Conservation (phyloP, 2,888 invertebrate species). For the Bimastos eiseni region DNA sequence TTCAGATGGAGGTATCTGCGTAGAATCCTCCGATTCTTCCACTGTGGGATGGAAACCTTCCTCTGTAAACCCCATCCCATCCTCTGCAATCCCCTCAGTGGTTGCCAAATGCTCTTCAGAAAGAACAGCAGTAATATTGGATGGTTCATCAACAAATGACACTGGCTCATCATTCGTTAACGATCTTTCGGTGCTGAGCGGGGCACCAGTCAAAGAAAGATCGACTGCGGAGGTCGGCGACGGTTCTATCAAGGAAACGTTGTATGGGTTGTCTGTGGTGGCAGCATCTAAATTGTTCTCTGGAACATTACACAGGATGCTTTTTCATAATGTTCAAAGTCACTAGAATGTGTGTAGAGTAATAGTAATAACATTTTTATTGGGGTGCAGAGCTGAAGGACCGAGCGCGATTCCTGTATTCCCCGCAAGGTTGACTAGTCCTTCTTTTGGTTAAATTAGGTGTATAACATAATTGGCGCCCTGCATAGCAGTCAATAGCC, state of each 20-base stretch:
- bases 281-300: neutral
- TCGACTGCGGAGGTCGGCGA: neutral
- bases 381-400: too few relatives aligned
- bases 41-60: neutral
- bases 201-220: neutral
- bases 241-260: neutral
- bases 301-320: neutral
- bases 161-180: slow-evolving; percentile 2
- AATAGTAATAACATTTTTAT: too few relatives aligned
- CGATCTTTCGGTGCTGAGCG: neutral
- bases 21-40: neutral
- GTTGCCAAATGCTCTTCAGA: neutral
- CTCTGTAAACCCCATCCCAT: neutral
- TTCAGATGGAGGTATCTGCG: neutral
- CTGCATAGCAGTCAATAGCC: too few relatives aligned
- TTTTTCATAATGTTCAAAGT: neutral
- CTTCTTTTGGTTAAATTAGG: too few relatives aligned
- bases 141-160: neutral
- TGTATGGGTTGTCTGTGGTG: neutral
- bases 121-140: neutral
- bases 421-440: too few relatives aligned
- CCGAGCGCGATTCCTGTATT: too few relatives aligned
- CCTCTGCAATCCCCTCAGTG: neutral
- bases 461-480: too few relatives aligned
- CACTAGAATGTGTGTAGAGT: neutral